Evolutionary conservation across 2,888 invertebrate genomes (phyloP).

Genomic region (Andrena minutula): DNA sequence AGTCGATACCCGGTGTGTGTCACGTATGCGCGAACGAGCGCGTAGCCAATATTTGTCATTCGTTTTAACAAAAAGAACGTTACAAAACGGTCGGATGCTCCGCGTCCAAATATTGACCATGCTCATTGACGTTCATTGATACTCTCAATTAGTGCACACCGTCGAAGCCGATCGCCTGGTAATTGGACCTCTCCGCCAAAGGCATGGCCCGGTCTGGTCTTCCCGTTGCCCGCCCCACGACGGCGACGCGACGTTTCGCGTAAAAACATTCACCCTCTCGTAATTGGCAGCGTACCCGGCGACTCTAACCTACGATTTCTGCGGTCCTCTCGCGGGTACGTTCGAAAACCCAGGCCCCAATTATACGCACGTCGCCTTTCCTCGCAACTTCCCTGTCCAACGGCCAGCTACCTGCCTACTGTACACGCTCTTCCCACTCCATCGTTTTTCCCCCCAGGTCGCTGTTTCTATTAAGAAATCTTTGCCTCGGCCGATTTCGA

Average conservation of each 20-base stretch:
- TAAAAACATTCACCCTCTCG: constrained; percentile 42
- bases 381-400: not conserved
- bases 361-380: constrained; percentile 48
- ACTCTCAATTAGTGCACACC: constrained; percentile 75
- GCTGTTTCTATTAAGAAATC: not conserved
- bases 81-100: constrained; percentile 76
- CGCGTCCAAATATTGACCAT: constrained; percentile 75
- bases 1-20: constrained; percentile 71
- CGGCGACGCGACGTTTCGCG: constrained; percentile 37
- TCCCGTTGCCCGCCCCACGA: constrained; percentile 22
- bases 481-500: no score
- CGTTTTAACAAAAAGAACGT: constrained; percentile 76
- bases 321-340: not conserved
- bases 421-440: no score
- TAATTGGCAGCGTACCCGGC: constrained; percentile 56
- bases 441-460: not conserved
- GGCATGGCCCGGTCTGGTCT: constrained; percentile 39
- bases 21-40: constrained; percentile 73
- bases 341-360: constrained; percentile 37
- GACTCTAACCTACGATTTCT: constrained; percentile 16
- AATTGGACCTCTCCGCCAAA: constrained; percentile 69
- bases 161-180: constrained; percentile 74
- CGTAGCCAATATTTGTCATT: constrained; percentile 75
- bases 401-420: not conserved
- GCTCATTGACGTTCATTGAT: constrained; percentile 76